Conservation (phyloP, 1,140 invertebrate species). For the Agrypnia vestita region DNA sequence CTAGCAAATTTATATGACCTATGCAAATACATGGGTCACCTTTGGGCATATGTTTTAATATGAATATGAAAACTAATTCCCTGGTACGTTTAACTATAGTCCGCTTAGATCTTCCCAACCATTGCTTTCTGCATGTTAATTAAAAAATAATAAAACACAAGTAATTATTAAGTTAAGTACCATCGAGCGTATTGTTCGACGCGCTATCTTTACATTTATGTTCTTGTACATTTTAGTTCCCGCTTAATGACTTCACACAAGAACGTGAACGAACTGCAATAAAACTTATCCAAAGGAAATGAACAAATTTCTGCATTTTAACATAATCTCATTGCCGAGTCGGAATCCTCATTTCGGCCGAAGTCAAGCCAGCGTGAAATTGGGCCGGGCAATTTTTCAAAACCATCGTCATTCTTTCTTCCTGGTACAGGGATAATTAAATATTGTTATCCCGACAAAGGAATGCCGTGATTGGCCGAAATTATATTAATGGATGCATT, state of each 20-base stretch:
- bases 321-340: constrained; percentile 21
- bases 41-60: too few species aligned
- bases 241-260: neutral
- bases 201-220: neutral
- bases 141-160: too few species aligned
- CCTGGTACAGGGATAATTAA: constrained; percentile 26
- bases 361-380: constrained; percentile 45
- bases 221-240: neutral
- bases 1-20: too few species aligned
- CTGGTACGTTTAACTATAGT: too few species aligned
- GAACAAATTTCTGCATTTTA: constrained; percentile 11
- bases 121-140: too few species aligned
- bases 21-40: too few species aligned
- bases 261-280: constrained; percentile 15
- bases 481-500: constrained; percentile 37
- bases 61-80: too few species aligned
- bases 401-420: constrained; percentile 21
- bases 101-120: too few species aligned
- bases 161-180: too few species aligned
- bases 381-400: constrained; percentile 30
- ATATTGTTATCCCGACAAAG: constrained; percentile 36
- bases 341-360: constrained; percentile 7
- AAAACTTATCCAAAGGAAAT: neutral
- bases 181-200: too few species aligned
- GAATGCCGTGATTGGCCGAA: constrained; percentile 34